phyloP scores from a whole-genome alignment of 2,113 vertebrate species.

The Rhea pennata region DNA sequence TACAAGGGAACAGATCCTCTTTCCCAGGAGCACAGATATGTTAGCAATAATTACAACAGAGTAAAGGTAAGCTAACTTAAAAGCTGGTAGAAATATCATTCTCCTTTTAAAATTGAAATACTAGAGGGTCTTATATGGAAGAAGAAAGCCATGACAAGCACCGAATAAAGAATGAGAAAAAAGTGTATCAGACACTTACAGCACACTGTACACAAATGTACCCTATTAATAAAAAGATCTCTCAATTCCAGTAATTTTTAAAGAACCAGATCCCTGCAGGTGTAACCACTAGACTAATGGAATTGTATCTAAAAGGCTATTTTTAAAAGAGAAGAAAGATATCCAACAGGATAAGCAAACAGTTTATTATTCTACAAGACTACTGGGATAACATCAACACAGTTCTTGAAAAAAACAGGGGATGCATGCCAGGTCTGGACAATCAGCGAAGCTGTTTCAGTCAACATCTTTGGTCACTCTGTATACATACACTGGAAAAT shows the following conservation, averaged over 20 bases:
- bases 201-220: constrained; percentile 32
- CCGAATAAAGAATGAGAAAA: constrained; percentile 42
- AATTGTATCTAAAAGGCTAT: neutral
- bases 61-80: neutral
- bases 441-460: neutral
- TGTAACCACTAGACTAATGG: neutral
- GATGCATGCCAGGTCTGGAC: neutral
- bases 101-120: constrained; percentile 9
- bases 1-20: neutral
- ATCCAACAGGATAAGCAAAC: neutral
- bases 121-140: neutral
- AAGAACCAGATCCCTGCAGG: neutral
- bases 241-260: constrained; percentile 2
- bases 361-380: neutral
- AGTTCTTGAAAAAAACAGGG: neutral
- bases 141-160: constrained; percentile 9
- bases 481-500: neutral
- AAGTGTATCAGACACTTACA: constrained; percentile 17
- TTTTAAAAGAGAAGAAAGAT: constrained; percentile 9
- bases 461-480: neutral
- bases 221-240: constrained; percentile 31
- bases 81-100: neutral
- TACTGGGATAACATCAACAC: neutral
- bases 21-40: constrained; percentile 32
- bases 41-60: neutral